Evolutionary conservation across 37 sponge, comb jelly and placozoan species (phyloP).

Genomic region (Halisarca cf. caerulea): DNA sequence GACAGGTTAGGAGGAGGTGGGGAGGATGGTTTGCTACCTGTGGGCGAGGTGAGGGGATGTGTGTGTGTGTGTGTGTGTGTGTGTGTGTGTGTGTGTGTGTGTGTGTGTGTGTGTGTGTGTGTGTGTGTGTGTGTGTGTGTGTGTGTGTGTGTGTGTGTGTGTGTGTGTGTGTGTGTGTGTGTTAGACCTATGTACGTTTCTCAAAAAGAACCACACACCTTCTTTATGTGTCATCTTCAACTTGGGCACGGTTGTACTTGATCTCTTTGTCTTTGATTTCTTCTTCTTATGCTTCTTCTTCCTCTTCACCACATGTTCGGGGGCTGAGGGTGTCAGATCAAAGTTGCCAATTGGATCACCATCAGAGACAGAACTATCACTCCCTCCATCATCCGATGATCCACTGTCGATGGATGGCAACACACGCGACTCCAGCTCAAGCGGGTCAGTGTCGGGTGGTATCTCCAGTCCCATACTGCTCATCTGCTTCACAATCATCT

Average conservation of each 20-base stretch:
- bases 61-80: neutral
- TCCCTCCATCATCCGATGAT: conserved; percentile 58
- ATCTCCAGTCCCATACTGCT: conserved; percentile 39
- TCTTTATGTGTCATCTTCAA: conserved; percentile 56
- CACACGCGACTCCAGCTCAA: conserved; percentile 39
- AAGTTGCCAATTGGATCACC: conserved; percentile 80
- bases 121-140: neutral
- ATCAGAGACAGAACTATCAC: conserved; percentile 93
- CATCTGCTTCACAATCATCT: conserved; percentile 33
- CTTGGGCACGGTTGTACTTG: conserved; percentile 3
- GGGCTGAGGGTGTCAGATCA: too few relatives aligned
- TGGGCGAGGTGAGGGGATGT: neutral
- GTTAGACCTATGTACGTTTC: too few relatives aligned
- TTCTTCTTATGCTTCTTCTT: conserved; percentile 30
- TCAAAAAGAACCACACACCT: conserved; percentile 10
- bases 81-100: conserved; percentile 12
- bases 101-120: neutral
- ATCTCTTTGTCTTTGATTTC: conserved; percentile 44
- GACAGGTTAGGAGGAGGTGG: too few relatives aligned
- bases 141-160: too few relatives aligned
- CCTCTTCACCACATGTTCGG: neutral
- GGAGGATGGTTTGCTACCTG: neutral
- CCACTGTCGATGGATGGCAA: neutral
- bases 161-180: too few relatives aligned
- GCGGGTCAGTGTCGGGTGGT: conserved; percentile 77